A percentile compares a stretch with the other conserved stretches of the same genome.
Conservation (phyloP, 1,140 invertebrate genomes). For the Lepidostoma basale region DNA sequence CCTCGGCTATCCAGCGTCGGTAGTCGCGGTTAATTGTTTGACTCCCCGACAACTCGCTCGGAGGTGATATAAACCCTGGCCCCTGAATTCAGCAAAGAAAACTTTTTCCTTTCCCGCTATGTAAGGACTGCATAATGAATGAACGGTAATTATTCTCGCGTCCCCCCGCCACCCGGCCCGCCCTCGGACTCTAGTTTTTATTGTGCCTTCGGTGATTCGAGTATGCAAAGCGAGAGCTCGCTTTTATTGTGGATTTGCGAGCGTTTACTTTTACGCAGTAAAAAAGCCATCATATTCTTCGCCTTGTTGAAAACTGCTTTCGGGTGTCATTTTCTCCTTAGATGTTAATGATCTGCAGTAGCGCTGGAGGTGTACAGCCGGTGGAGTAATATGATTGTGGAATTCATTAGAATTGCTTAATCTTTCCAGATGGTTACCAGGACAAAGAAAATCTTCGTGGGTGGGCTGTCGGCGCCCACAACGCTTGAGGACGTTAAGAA, state of each 20-base stretch:
- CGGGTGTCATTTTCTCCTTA: neutral
- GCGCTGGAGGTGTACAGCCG: too few species aligned
- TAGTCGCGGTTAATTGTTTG: conserved; percentile 51
- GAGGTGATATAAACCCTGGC: conserved; percentile 49
- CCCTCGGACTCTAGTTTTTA: conserved; percentile 30
- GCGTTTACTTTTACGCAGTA: conserved; percentile 30
- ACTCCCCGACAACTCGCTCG: conserved; percentile 48
- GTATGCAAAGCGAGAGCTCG: conserved; percentile 22
- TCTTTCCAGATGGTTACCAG: conserved; percentile 96
- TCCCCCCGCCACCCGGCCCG: conserved; percentile 41
- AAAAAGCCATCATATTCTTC: conserved; percentile 16
- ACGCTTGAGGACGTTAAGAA: conserved; percentile 99
- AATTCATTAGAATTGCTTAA: too few species aligned
- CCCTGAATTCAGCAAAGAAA: conserved; percentile 30
- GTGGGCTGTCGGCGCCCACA: conserved; percentile 97
- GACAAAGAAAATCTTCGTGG: conserved; percentile 99
- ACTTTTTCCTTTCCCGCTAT: conserved; percentile 38
- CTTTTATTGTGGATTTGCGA: conserved; percentile 32
- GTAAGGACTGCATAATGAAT: conserved; percentile 55
- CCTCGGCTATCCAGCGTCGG: conserved; percentile 4
- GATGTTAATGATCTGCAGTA: conserved; percentile 20
- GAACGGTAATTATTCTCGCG: conserved; percentile 55
- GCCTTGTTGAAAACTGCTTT: conserved; percentile 16
- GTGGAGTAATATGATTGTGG: too few species aligned
- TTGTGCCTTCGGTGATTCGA: conserved; percentile 30